Conservation (phyloP, 2,888 invertebrate genomes). For the Sphaerophoria rueppellii region DNA sequence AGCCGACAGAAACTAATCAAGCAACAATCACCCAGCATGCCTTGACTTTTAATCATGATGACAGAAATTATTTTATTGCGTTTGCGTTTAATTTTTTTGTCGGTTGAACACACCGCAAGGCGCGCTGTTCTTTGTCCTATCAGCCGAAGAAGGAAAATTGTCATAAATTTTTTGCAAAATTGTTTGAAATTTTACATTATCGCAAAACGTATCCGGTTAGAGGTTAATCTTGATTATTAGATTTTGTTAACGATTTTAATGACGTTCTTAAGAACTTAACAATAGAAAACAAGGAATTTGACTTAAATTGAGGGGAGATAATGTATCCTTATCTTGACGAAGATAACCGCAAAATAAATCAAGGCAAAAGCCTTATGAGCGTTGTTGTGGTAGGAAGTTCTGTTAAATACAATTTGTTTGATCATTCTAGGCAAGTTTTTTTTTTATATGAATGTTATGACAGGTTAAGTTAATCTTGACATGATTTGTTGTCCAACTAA, state of each 20-base stretch:
- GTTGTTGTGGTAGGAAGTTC: too few relatives aligned
- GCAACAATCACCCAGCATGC: conserved; percentile 24
- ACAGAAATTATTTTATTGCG: conserved; percentile 34
- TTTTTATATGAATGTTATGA: too few relatives aligned
- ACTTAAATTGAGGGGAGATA: too few relatives aligned
- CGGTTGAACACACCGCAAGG: background rate
- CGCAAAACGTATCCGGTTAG: conserved; percentile 39
- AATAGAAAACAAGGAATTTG: too few relatives aligned
- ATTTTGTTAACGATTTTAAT: background rate
- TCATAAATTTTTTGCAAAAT: conserved; percentile 14
- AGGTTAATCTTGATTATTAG: conserved; percentile 7
- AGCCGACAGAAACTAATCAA: background rate
- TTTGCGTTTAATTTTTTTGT: background rate
- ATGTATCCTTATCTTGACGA: too few relatives aligned
- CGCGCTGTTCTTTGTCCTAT: background rate
- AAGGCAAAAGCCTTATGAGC: too few relatives aligned
- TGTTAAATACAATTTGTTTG: too few relatives aligned
- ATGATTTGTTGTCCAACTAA: too few relatives aligned
- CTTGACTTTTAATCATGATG: conserved; percentile 59
- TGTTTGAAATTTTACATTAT: conserved; percentile 6
- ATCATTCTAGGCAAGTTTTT: too few relatives aligned
- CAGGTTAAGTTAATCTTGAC: too few relatives aligned
- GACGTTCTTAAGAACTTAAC: too few relatives aligned
- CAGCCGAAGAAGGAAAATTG: conserved; percentile 7
- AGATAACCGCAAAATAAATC: too few relatives aligned